Percentiles rank a stretch among this genome's conserved stretches.
Conservation (phyloP, 92 coral and sea anemone genomes). For the Paragorgia papillata region DNA sequence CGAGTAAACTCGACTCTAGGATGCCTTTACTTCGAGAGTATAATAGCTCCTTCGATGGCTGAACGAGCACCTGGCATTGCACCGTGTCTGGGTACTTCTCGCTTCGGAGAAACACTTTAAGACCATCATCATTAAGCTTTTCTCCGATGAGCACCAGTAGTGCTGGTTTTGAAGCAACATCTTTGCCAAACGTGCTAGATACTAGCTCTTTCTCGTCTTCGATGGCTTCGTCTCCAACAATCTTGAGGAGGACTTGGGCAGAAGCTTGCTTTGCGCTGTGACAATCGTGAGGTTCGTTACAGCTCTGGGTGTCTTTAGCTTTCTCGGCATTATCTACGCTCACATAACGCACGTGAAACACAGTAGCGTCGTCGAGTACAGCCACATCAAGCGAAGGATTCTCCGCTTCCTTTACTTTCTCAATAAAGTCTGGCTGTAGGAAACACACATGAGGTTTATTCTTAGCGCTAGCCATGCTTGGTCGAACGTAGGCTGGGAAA, state of each 20-base stretch:
- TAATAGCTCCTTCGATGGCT: constrained; percentile 80
- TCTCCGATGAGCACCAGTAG: constrained; percentile 28
- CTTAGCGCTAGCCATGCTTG: constrained; percentile 29
- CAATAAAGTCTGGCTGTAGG: constrained; percentile 84
- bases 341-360: constrained; percentile 66
- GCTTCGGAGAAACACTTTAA: constrained; percentile 25
- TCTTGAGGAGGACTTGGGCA: constrained; percentile 4
- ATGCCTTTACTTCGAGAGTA: constrained; percentile 92
- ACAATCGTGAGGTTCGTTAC: constrained; percentile 8
- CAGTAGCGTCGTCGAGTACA: constrained; percentile 68
- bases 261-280: not conserved
- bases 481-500: not conserved
- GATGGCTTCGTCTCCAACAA: constrained; percentile 2
- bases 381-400: constrained; percentile 55
- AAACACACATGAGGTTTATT: constrained; percentile 71
- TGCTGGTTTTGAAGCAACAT: not conserved
- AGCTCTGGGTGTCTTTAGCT: constrained; percentile 31
- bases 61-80: constrained; percentile 71
- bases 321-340: not conserved
- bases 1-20: constrained; percentile 80
- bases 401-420: constrained; percentile 55
- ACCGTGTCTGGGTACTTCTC: constrained; percentile 13
- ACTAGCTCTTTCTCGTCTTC: not conserved
- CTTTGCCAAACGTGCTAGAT: not conserved
- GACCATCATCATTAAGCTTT: constrained; percentile 6